Percentiles rank a stretch among this genome's conserved stretches.
These are phyloP conservation scores for Gryon sp. DNA, from an alignment of 1,140 invertebrate species.

Conservation along the genomic window DNA sequence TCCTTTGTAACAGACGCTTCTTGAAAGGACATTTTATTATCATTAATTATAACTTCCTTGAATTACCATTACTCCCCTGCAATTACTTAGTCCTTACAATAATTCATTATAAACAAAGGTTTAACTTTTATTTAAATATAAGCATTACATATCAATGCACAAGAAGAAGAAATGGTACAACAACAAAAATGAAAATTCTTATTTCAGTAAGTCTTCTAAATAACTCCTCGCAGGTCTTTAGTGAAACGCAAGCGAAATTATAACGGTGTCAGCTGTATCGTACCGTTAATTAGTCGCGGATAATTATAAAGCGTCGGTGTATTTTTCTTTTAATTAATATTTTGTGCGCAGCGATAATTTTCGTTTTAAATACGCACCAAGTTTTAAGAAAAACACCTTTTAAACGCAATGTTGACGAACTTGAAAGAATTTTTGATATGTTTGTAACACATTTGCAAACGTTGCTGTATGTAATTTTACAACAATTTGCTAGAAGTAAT, in stretches of 20 bases:
- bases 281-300: conserved; percentile 19
- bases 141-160: no score
- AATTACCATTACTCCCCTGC: neutral
- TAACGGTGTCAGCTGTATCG: conserved; percentile 9
- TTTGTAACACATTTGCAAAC: no score
- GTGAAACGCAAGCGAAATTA: conserved; percentile 8
- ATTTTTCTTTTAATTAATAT: conserved; percentile 39
- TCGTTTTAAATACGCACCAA: neutral
- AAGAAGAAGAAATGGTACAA: neutral
- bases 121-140: conserved; percentile 17
- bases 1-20: no score
- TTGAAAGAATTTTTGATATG: no score
- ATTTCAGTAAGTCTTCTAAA: conserved; percentile 4
- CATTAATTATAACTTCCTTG: neutral
- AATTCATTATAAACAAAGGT: neutral
- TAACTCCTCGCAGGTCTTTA: conserved; percentile 5
- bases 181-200: no score
- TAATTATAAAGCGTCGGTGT: conserved; percentile 4
- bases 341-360: conserved; percentile 17
- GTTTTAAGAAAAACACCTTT: conserved; percentile 13
- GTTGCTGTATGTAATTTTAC: no score
- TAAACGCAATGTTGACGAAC: no score
- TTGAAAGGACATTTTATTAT: neutral
- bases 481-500: no score
- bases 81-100: conserved; percentile 1